Conservation (phyloP, 2,888 invertebrate genomes). For the Lasioglossum villosulum region DNA sequence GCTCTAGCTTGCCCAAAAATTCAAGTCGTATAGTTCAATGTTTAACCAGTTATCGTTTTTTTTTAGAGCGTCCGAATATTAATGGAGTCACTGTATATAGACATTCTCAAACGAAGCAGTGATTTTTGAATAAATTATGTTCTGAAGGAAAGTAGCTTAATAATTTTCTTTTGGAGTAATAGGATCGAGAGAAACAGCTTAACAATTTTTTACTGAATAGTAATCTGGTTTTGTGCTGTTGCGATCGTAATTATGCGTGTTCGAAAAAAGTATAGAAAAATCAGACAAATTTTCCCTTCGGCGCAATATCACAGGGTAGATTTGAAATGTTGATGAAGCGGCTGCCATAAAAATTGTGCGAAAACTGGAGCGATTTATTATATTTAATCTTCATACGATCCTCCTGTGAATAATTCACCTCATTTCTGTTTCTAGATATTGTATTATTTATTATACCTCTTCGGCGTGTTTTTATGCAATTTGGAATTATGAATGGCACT, state of each 20-base stretch:
- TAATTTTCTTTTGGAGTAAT: too few species aligned
- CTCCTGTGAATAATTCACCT: background rate
- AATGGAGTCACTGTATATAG: too few species aligned
- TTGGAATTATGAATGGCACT: background rate
- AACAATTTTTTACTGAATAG: background rate
- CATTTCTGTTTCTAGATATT: background rate
- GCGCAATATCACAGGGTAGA: background rate
- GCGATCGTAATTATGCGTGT: background rate
- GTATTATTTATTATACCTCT: background rate
- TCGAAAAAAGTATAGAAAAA: background rate
- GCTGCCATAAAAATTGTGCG: background rate
- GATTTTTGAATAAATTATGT: too few species aligned
- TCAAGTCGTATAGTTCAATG: too few species aligned
- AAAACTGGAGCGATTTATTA: background rate
- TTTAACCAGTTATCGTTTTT: too few species aligned
- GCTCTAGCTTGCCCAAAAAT: too few species aligned
- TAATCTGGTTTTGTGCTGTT: background rate
- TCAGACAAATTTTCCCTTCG: background rate
- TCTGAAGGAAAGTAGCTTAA: too few species aligned
- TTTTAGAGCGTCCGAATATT: too few species aligned
- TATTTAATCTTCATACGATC: background rate
- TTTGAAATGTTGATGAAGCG: conserved; percentile 8
- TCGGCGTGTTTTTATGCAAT: background rate
- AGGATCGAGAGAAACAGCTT: background rate
- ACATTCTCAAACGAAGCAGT: too few species aligned